phyloP scores from a whole-genome alignment of 2,888 invertebrate species.

The Serripes groenlandicus region DNA sequence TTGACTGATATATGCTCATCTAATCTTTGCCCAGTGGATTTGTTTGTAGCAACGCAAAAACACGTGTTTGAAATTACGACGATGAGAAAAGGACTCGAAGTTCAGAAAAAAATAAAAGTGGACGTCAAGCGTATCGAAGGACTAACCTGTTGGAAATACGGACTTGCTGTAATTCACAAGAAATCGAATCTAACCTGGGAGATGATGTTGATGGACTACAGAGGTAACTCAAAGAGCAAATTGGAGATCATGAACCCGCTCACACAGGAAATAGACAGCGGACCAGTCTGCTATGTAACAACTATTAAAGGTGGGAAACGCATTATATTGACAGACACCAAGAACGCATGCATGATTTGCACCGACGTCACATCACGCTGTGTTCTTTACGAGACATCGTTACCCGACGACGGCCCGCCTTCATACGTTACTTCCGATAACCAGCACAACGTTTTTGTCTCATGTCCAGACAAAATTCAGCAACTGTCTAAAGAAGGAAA shows the following conservation, averaged over 20 bases:
- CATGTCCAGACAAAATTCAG: conserved; percentile 28
- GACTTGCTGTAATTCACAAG: conserved; percentile 44
- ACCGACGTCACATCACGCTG: conserved; percentile 45
- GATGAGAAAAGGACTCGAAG: conserved; percentile 35
- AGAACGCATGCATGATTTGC: conserved; percentile 52
- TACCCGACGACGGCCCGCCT: conserved; percentile 17
- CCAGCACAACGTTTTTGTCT: conserved; percentile 51
- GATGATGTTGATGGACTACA: conserved; percentile 51
- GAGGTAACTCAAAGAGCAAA: conserved; percentile 55
- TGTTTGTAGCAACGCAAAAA: conserved; percentile 51
- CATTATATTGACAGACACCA: conserved; percentile 44
- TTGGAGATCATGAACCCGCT: conserved; percentile 57
- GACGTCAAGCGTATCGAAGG: conserved; percentile 63
- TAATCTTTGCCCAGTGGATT: conserved; percentile 50
- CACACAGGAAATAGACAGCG: conserved; percentile 40
- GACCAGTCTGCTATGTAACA: conserved; percentile 33
- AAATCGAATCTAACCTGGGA: conserved; percentile 52
- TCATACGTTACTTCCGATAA: conserved; percentile 46
- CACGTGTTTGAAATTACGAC: conserved; percentile 49
- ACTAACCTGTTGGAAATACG: conserved; percentile 54
- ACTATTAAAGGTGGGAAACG: conserved; percentile 45
- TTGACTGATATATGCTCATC: conserved; percentile 46
- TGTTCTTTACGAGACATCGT: conserved; percentile 36
- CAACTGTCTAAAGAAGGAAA: conserved; percentile 44
- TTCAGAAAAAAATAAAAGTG: conserved; percentile 48